Evolutionary conservation across 2,797 vertebrate genomes (phyloP), one percentile per base, ranked within the genome.

Genomic region (Ctenochaetus hawaiiensis): DNA sequence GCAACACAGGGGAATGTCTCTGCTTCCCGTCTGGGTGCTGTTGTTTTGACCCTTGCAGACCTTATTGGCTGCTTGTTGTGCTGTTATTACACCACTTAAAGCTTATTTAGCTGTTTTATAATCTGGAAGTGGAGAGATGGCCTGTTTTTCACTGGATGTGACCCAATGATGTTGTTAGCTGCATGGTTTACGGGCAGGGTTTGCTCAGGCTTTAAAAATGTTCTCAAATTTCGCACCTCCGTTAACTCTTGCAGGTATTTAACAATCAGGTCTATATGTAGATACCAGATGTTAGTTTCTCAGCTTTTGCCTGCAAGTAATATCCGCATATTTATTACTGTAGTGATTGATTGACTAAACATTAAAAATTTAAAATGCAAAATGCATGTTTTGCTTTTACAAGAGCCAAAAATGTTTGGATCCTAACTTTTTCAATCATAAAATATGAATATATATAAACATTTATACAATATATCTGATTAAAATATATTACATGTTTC

Each of bases 11-110:
- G 53, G 48, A 81, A 82, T 70, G 67, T 81, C 72, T 81, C 69
- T 67, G 62, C 59, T 77, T 87, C 67, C 75, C 14, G 52, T 76
- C 64, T 79, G 78, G 59, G 14, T 72, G 62, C 66, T 88, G 81
- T 85, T 89, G 74, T 89, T 89, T 78, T 90, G 87, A 87, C 76
- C 80, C 39, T 61, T 63, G 37, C 43, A 58, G 72, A 79, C 37
- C n/a, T 69, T 59, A 67, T 83, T 84, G 48, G 58, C 63, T 76
- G 45, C 66, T 81, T 79, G 56, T 75, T 81, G 52, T 73, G 23
- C 61, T 74, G 16, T 8, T 74, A 23, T 71, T 52, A 37, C 43
- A 43, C n/a, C 43, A 78, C 23, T 78, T 49, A 30, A 77, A 75
- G 54, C 61, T 37, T 71, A 72, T 79, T 81, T 66, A 30, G 47